Evolutionary conservation across 2,113 vertebrate species (phyloP).

Genomic region (Coptodon rendalli): DNA sequence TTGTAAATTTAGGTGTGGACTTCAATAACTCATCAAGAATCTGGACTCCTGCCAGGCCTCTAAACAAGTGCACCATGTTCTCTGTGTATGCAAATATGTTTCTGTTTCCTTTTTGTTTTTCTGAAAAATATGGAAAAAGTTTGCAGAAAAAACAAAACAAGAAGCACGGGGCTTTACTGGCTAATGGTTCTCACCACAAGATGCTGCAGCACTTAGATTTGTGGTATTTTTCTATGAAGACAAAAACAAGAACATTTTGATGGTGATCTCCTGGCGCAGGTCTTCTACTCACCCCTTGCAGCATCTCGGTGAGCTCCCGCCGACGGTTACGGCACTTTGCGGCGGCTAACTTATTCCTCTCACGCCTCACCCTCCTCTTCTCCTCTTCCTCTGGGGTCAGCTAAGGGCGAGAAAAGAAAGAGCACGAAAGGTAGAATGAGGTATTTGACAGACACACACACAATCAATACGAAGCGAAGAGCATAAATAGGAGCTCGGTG

Average conservation of each 20-base stretch:
- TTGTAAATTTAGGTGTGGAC: slow-evolving; percentile 50
- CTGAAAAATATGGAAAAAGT: neutral
- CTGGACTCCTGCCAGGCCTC: slow-evolving; percentile 5
- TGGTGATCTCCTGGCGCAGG: neutral
- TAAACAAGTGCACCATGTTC: neutral
- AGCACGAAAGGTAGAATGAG: neutral
- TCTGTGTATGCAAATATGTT: neutral
- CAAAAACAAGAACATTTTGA: neutral
- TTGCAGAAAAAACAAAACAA: neutral
- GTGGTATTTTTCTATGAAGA: neutral
- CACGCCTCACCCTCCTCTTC: slow-evolving; percentile 92
- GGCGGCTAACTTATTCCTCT: slow-evolving; percentile 97
- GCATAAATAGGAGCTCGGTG: neutral
- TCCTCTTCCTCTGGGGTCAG: slow-evolving; percentile 98
- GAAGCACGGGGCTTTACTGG: neutral
- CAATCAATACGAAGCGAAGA: neutral
- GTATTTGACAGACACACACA: neutral
- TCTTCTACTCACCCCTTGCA: slow-evolving; percentile 86
- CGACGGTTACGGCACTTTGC: slow-evolving; percentile 97
- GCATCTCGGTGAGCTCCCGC: slow-evolving; percentile 94
- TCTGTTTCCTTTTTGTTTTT: neutral
- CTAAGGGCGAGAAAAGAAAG: slow-evolving; percentile 57
- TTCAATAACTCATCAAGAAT: slow-evolving; percentile 12
- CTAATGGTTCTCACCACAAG: neutral
- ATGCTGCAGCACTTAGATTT: neutral